Evolutionary conservation across 2,888 invertebrate species (phyloP).

Genomic region (Pharmacophagus antenor): DNA sequence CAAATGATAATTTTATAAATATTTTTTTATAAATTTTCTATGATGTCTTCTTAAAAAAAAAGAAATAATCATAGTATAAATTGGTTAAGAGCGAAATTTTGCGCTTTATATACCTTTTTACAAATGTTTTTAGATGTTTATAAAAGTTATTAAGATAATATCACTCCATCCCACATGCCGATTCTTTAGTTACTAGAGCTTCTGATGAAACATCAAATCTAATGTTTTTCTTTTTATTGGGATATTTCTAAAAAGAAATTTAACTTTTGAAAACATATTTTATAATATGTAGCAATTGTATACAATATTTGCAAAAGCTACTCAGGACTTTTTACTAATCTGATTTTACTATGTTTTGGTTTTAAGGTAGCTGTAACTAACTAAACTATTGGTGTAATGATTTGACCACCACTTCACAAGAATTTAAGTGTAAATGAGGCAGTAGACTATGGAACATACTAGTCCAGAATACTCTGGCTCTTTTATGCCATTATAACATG

Average conservation of each 20-base stretch:
- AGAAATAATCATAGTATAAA: not conserved
- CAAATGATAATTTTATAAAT: not conserved
- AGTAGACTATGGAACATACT: too few species aligned
- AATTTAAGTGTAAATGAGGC: too few species aligned
- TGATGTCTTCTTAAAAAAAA: not conserved
- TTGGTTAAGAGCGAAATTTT: not conserved
- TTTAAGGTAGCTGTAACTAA: too few species aligned
- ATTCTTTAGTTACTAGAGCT: slow-evolving; percentile 58
- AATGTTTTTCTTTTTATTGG: slow-evolving; percentile 68
- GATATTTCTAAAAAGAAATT: slow-evolving; percentile 63
- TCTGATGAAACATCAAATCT: slow-evolving; percentile 73
- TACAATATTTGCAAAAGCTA: too few species aligned
- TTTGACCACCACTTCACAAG: too few species aligned
- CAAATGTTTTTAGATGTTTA: slow-evolving; percentile 4
- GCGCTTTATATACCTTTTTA: not conserved
- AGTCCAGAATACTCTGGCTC: too few species aligned
- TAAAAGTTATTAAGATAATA: slow-evolving; percentile 7
- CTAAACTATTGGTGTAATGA: too few species aligned
- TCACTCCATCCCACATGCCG: slow-evolving; percentile 48
- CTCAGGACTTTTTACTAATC: too few species aligned
- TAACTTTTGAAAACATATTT: too few species aligned
- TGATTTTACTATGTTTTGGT: too few species aligned
- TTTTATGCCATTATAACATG: too few species aligned
- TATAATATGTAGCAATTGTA: too few species aligned
- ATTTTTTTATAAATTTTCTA: not conserved